Evolutionary conservation across 1,140 invertebrate genomes (phyloP).

Genomic region (Trypoxylus dichotomus): DNA sequence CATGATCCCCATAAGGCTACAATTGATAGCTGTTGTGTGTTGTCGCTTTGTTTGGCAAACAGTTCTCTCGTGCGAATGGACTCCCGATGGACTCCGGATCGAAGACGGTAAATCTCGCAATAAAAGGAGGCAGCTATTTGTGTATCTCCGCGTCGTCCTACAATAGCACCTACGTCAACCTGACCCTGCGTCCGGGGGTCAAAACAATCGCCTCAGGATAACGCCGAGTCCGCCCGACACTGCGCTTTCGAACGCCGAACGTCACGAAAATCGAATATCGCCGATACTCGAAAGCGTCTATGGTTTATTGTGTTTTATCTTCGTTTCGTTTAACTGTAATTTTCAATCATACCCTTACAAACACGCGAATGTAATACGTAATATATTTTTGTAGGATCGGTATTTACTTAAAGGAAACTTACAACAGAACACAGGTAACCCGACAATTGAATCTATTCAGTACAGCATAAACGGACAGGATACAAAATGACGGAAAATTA

Average conservation of each 20-base stretch:
- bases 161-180: conserved; percentile 16
- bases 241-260: neutral
- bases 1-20: conserved; percentile 36
- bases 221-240: neutral
- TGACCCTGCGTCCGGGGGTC: neutral
- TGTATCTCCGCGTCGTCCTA: neutral
- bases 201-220: conserved; percentile 13
- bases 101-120: conserved; percentile 39
- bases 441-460: no score
- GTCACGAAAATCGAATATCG: conserved; percentile 1
- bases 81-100: conserved; percentile 36
- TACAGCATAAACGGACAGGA: no score
- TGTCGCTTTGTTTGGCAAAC: conserved; percentile 35
- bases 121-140: conserved; percentile 29
- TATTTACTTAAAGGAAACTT: no score
- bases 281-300: neutral
- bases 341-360: neutral
- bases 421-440: no score
- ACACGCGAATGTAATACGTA: no score
- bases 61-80: conserved; percentile 33
- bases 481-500: no score
- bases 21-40: conserved; percentile 34
- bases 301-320: neutral
- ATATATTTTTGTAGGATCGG: no score
- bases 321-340: neutral